A percentile compares a stretch with the other conserved stretches of the same genome.
Evolutionary conservation across 2,888 invertebrate species (phyloP).

Genomic region (Troglohyphantes excavatus): DNA sequence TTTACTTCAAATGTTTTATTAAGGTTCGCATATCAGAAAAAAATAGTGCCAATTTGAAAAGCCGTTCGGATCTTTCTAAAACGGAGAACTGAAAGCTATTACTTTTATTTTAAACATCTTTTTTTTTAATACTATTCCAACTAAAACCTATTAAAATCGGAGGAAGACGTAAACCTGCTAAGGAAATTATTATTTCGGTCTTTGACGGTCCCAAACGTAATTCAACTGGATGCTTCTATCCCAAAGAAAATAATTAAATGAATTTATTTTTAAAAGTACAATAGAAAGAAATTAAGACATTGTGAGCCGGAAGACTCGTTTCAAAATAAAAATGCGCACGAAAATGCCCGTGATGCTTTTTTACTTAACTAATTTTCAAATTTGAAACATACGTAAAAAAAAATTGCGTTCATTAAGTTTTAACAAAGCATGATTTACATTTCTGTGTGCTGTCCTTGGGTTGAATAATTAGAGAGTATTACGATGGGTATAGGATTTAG

Average conservation of each 20-base stretch:
- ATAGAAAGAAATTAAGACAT: neutral
- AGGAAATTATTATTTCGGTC: neutral
- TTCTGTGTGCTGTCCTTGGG: no score
- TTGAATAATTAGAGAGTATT: no score
- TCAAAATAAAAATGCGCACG: neutral
- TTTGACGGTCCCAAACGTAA: neutral
- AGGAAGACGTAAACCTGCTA: neutral
- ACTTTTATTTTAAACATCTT: neutral
- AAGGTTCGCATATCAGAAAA: constrained; percentile 18
- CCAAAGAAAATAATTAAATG: neutral
- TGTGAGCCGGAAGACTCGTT: neutral
- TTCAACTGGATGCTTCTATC: neutral
- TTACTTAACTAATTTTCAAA: no score
- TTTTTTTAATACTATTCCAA: neutral
- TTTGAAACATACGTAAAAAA: no score
- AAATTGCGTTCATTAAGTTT: no score
- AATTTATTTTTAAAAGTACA: neutral
- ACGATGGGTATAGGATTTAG: no score
- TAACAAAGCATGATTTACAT: no score
- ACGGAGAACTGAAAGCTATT: neutral
- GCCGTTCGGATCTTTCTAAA: neutral
- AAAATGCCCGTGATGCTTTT: neutral
- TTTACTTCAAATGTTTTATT: constrained; percentile 1
- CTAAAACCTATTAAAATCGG: neutral
- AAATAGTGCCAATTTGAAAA: constrained; percentile 13